Evolutionary conservation across 2,888 invertebrate species (phyloP).

Genomic region (Rotaria sp.): DNA sequence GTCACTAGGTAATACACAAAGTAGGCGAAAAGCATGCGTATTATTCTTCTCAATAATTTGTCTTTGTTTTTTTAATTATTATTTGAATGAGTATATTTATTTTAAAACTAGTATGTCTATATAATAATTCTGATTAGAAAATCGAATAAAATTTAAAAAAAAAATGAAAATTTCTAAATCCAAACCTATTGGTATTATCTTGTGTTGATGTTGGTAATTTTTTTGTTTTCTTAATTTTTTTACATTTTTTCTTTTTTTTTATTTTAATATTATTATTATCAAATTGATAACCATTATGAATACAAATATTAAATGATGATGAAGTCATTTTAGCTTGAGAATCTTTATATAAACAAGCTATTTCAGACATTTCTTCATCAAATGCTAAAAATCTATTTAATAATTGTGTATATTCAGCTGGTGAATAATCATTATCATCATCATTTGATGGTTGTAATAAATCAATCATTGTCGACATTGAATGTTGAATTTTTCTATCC

Average conservation of each 20-base stretch:
- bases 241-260: background rate
- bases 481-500: constrained; percentile 27
- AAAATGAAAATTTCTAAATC: no score
- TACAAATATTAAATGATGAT: background rate
- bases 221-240: background rate
- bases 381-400: constrained; percentile 26
- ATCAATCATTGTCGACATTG: constrained; percentile 29
- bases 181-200: background rate
- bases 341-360: constrained; percentile 20
- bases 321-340: background rate
- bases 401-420: constrained; percentile 28
- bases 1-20: no score
- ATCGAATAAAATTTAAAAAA: no score
- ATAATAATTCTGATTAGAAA: no score
- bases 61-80: no score
- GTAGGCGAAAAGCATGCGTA: no score
- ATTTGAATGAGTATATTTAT: no score
- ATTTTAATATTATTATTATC: background rate
- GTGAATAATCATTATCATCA: background rate
- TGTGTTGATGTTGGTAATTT: background rate
- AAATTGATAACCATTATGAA: background rate
- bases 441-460: constrained; percentile 24
- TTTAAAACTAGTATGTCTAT: no score
- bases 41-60: no score
- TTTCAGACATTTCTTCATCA: constrained; percentile 28